phyloP scores from a whole-genome alignment of 2,797 vertebrate species.

The Sorex maritimensis region DNA sequence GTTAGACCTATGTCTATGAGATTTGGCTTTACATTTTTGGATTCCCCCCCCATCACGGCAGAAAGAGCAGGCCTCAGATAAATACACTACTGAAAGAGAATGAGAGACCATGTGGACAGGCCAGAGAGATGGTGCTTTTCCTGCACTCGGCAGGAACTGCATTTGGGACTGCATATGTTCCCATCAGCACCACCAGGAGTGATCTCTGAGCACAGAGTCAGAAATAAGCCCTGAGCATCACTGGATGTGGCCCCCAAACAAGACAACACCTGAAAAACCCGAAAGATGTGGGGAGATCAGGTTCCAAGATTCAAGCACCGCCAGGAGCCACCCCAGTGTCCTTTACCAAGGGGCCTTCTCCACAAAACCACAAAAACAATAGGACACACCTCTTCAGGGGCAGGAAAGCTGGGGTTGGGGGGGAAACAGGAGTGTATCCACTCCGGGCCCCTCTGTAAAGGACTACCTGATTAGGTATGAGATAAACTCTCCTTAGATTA shows the following conservation, averaged over 20 bases:
- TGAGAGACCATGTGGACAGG: background rate
- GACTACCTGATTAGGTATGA: background rate
- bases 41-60: rapidly evolving
- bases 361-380: background rate
- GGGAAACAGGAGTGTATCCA: background rate
- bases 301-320: background rate
- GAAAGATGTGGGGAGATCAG: background rate
- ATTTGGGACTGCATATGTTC: background rate
- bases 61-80: background rate
- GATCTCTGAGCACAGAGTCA: background rate
- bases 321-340: background rate
- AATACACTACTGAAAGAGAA: background rate
- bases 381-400: background rate
- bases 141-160: background rate
- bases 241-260: background rate
- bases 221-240: background rate
- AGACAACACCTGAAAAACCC: background rate
- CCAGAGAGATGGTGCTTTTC: no score
- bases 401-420: no score
- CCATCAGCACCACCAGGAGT: background rate
- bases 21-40: rapidly evolving
- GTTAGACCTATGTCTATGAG: background rate
- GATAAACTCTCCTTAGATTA: background rate
- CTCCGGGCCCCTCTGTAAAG: background rate
- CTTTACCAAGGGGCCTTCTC: background rate